These are phyloP conservation scores for Gymnocypris eckloni DNA, from an alignment of 2,797 vertebrate species.

Conservation along the genomic window DNA sequence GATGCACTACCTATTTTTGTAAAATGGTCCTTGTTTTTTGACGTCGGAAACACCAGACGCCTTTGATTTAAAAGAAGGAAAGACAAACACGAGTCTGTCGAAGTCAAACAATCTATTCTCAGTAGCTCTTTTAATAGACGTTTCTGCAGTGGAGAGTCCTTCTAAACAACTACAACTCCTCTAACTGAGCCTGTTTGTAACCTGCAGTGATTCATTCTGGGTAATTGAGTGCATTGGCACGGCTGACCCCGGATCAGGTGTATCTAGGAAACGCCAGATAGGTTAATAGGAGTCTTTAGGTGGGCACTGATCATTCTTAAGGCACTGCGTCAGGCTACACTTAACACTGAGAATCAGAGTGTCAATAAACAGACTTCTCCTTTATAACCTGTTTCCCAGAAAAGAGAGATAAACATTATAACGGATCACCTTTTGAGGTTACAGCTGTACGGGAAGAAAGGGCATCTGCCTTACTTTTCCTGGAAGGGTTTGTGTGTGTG, in stretches of 20 bases:
- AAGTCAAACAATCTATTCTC: conserved; percentile 75
- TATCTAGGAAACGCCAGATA: conserved; percentile 20
- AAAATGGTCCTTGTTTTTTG: conserved; percentile 42
- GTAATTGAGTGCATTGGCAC: conserved; percentile 46
- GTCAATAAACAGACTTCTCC: conserved; percentile 59
- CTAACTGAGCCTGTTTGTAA: conserved; percentile 46
- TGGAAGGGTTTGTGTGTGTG: conserved; percentile 52
- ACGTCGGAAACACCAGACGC: conserved; percentile 35
- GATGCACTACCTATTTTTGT: conserved; percentile 36
- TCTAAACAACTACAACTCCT: conserved; percentile 27
- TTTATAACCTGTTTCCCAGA: conserved; percentile 57
- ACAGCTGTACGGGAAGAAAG: conserved; percentile 57
- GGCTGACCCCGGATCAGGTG: conserved; percentile 49
- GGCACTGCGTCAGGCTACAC: conserved; percentile 33
- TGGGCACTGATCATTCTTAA: conserved; percentile 27
- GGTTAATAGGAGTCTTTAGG: conserved; percentile 46
- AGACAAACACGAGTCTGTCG: conserved; percentile 71
- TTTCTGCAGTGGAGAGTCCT: conserved; percentile 63
- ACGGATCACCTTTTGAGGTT: conserved; percentile 55
- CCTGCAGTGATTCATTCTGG: conserved; percentile 52
- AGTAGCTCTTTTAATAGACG: conserved; percentile 68
- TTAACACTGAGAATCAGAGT: conserved; percentile 61
- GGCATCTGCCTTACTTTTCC: conserved; percentile 54
- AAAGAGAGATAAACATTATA: conserved; percentile 64
- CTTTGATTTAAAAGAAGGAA: conserved; percentile 52